Base-by-base conservation (phyloP, 2,113 vertebrate genomes). In the Nycticryphes semicollaris region DNA sequence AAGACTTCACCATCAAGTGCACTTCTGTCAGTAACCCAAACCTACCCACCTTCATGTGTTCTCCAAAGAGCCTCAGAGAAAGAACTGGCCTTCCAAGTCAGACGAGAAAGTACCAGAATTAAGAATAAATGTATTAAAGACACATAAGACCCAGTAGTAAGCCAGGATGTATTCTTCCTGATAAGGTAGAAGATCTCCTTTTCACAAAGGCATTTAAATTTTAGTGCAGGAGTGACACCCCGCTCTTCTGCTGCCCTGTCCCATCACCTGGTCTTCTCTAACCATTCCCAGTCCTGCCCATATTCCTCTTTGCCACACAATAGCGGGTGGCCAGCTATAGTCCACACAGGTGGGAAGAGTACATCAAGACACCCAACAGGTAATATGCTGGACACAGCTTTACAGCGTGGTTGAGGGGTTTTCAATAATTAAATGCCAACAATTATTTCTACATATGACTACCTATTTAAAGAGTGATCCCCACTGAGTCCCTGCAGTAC, bases 31-130 rank as follows among this genome's bases (percentile, higher is more conserved):
- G 28, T 66, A 69, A 57, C 7, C 6, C 33, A 50, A 74, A 77
- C 22, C 5, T 28, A 70, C 4, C 4, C 14, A 57, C 3, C 5
- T 76, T n/a, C 31, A 59, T 0, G 0, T 8, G 10, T 27, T 68
- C 15, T 64, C 45, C 45, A 35, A 87, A 81, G 24, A 47, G 12
- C 24, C 13, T 39, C 19, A 62, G 15, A 24, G 23, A 84, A 70
- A 3, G 1, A 6, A 51, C 5, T 56, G 24, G 18, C 30, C 14
- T 33, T n/a, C n/a, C 22, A 48, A 14, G 17, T 31, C 59, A 73
- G n/a, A 15, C 45, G 11, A 39, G 10, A 74, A 81, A 70, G 50
- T n/a, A 81, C 17, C n/a, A 48, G 15, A 56, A 7, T 31, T 67
- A 59, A 50, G 27, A 21, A 66, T 31, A 87, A 69, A 14, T 0